Evolutionary conservation across 2,797 vertebrate species (phyloP), one percentile per base, ranked within the genome.

Genomic region (Lacerta bilineata): DNA sequence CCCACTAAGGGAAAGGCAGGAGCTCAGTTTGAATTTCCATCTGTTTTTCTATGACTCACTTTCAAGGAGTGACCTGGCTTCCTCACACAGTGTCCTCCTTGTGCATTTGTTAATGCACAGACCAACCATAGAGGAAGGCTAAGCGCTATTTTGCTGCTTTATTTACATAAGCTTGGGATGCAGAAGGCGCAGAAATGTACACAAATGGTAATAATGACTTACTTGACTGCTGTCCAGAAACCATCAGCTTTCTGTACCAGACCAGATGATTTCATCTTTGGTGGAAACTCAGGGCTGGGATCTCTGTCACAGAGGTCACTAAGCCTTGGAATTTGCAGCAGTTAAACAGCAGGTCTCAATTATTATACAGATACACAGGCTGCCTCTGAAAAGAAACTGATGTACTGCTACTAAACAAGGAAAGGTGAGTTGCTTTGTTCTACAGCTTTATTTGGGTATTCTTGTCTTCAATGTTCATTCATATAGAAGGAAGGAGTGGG

Each of bases 201-300:
- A 66, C 66, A 80, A 46, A 80, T 43, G 36, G 74, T 79, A 71
- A 33, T 66, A 68, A 11, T 46, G 4, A 74, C 68, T 74, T 27
- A 64, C 72, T 69, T 88, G 71, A 88, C 87, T 83, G 33, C 27
- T 83, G 27, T 78, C 87, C 59, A 88, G 43, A 33, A 74, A 55
- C 11, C 8, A 23, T 71, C 9, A 82, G 3, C 8, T 18, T 83
- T 33, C n/a, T 23, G 66, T 80, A 61, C 79, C 68, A 80, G 50
- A 87, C 80, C 50, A 13, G 75, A 68, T 80, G 85, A 80, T 80
- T 80, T 79, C 55, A 75, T 84, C 33, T 87, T 79, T 80, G 75
- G 18, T 80, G 39, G 33, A 25, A 74, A 74, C 11, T 15, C n/a
- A 82, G 46, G 33, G 10, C 6, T 36, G 23, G 50, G 13, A 74